A percentile compares a stretch with the other conserved stretches of the same genome.
Conservation (phyloP, 1,140 invertebrate genomes). For the Glossosoma conforme region DNA sequence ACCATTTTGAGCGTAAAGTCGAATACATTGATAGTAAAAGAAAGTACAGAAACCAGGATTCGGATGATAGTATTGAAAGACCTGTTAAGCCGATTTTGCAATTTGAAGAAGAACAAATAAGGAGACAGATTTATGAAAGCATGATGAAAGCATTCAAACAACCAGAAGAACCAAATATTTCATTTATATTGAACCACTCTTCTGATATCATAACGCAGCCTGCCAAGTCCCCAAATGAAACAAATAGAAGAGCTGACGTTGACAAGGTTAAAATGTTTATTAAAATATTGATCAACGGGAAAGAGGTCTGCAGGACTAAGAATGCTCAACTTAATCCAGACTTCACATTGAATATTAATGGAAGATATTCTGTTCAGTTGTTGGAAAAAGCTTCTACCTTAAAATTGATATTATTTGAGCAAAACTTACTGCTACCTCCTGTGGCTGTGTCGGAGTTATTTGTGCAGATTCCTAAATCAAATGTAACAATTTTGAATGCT, state of each 20-base stretch:
- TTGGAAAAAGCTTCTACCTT: conserved; percentile 7
- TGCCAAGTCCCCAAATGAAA: conserved; percentile 3
- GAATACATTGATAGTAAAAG: conserved; percentile 21
- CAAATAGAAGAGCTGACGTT: conserved; percentile 18
- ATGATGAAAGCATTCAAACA: conserved; percentile 16
- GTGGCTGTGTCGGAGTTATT: conserved; percentile 2
- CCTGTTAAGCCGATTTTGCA: conserved; percentile 21
- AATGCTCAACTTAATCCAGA: conserved; percentile 13
- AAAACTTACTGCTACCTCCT: conserved; percentile 1
- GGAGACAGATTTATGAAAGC: conserved; percentile 17
- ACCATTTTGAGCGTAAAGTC: conserved; percentile 17
- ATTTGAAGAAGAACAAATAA: conserved; percentile 23
- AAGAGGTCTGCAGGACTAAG: conserved; percentile 24
- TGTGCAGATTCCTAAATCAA: neutral
- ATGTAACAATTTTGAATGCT: conserved; percentile 1
- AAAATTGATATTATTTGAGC: conserved; percentile 21
- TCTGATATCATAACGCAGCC: conserved; percentile 11
- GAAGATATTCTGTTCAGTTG: conserved; percentile 21
- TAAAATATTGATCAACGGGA: conserved; percentile 22
- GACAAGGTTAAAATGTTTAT: conserved; percentile 23
- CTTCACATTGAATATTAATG: conserved; percentile 18
- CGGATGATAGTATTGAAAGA: neutral
- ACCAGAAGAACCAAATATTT: conserved; percentile 22
- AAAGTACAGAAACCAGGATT: conserved; percentile 7
- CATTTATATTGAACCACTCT: conserved; percentile 17